Evolutionary conservation across 2,113 vertebrate genomes (phyloP).

Genomic region (Podarcis cretensis): DNA sequence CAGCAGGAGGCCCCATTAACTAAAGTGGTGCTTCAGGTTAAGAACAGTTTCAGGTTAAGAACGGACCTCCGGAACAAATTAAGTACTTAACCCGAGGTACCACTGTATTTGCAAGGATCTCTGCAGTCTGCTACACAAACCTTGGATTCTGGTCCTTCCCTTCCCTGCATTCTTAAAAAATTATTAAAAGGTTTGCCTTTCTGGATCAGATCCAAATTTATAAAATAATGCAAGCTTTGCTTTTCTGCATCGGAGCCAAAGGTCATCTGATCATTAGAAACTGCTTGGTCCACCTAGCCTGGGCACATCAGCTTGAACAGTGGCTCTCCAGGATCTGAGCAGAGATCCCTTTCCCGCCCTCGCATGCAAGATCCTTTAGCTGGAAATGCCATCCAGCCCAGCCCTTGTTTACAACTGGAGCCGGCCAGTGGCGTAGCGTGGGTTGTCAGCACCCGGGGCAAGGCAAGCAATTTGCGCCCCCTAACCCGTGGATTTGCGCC

Average conservation of each 20-base stretch:
- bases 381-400: not conserved
- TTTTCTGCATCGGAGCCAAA: too few relatives aligned
- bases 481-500: too few relatives aligned
- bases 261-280: not conserved
- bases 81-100: too few relatives aligned
- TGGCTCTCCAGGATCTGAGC: too few relatives aligned
- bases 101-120: not conserved
- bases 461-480: too few relatives aligned
- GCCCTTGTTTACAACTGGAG: not conserved
- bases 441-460: too few relatives aligned
- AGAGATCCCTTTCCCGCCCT: not conserved
- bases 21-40: too few relatives aligned
- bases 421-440: not conserved
- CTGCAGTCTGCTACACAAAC: not conserved
- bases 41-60: too few relatives aligned
- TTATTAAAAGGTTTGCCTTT: too few relatives aligned
- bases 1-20: too few relatives aligned
- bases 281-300: not conserved
- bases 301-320: not conserved
- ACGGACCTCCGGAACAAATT: too few relatives aligned
- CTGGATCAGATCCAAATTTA: too few relatives aligned
- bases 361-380: not conserved
- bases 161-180: not conserved
- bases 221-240: not conserved
- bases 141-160: not conserved